These are phyloP conservation scores for Scaptomyza reducta DNA, from an alignment of 2,888 invertebrate genomes.

Conservation along the genomic window DNA sequence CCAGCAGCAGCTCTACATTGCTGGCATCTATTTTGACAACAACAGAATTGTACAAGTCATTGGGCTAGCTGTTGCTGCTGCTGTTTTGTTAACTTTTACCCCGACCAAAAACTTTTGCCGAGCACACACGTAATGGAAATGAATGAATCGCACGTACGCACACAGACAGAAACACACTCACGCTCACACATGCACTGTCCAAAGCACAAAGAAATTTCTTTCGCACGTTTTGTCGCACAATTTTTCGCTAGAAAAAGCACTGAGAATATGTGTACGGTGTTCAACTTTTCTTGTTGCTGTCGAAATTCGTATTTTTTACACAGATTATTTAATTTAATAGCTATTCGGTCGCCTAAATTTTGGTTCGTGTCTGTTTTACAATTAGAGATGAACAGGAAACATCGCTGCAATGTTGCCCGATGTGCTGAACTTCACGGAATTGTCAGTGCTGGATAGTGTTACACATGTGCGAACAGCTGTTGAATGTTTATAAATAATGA, in stretches of 20 bases:
- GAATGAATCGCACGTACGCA: conserved; percentile 71
- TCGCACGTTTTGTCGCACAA: conserved; percentile 17
- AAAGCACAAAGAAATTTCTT: conserved; percentile 45
- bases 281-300: conserved; percentile 21
- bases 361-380: conserved; percentile 46
- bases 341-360: conserved; percentile 48
- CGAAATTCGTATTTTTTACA: conserved; percentile 28
- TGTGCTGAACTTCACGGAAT: conserved; percentile 6
- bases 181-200: conserved; percentile 43
- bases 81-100: conserved; percentile 46
- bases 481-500: conserved; percentile 14
- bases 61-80: conserved; percentile 43
- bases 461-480: conserved; percentile 36
- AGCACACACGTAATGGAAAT: conserved; percentile 70
- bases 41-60: conserved; percentile 52
- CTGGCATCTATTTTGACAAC: conserved; percentile 57
- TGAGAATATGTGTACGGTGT: conserved; percentile 14
- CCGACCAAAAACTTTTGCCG: conserved; percentile 47
- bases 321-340: conserved; percentile 39
- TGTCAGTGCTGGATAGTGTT: conserved; percentile 25
- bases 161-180: conserved; percentile 40
- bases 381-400: conserved; percentile 36
- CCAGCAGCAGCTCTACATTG: conserved; percentile 70
- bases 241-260: conserved; percentile 18
- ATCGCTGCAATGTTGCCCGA: conserved; percentile 20